phyloP scores from a whole-genome alignment of 2,113 vertebrate species.

The Petaurus breviceps region DNA sequence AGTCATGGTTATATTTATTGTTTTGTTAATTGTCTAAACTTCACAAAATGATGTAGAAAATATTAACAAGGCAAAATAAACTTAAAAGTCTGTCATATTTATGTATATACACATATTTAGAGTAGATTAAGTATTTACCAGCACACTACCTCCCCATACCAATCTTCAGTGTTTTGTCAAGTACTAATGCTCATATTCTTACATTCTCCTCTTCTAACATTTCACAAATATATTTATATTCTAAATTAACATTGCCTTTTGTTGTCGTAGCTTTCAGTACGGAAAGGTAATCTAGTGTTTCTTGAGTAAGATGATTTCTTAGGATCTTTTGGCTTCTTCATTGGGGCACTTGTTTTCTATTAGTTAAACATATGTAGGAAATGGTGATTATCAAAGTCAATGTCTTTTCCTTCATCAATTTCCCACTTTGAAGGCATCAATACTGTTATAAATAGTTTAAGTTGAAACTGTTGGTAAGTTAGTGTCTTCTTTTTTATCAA shows the following conservation, averaged over 20 bases:
- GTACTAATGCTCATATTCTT: background rate
- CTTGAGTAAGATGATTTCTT: background rate
- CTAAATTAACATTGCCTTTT: background rate
- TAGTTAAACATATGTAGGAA: background rate
- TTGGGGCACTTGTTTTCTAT: background rate
- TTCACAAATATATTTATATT: background rate
- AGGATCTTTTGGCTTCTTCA: background rate
- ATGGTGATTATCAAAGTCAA: background rate
- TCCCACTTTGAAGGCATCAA: background rate
- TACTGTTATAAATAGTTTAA: background rate
- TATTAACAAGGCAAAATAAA: background rate
- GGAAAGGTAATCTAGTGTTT: background rate
- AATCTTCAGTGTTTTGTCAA: background rate
- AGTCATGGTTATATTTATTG: background rate
- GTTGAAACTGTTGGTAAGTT: background rate
- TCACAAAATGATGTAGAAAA: background rate
- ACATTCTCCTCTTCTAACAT: background rate
- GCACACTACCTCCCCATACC: background rate
- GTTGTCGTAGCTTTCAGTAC: background rate
- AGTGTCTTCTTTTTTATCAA: background rate
- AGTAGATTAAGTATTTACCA: background rate
- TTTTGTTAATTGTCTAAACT: background rate
- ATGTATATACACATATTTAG: background rate
- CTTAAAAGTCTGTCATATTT: background rate
- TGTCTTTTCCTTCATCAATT: background rate